phyloP scores from a whole-genome alignment of 1,140 invertebrate species.

The Aleiodes sp. region DNA sequence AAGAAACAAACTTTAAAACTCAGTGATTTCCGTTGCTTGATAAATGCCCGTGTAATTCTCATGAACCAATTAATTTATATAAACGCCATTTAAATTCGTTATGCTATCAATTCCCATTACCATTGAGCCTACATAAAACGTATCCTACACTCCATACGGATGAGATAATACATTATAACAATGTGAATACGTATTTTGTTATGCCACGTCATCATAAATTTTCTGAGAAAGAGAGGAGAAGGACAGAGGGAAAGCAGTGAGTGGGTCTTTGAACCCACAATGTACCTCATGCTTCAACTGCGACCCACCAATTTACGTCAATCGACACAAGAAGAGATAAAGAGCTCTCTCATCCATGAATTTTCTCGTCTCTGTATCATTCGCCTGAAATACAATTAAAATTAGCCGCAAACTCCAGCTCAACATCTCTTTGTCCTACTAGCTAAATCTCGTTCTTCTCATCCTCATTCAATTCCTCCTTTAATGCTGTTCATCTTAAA shows the following conservation, averaged over 20 bases:
- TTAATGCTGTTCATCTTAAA: no score
- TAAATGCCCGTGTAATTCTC: neutral
- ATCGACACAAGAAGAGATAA: slow-evolving; percentile 35
- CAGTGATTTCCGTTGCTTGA: no score
- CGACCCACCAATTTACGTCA: slow-evolving; percentile 45
- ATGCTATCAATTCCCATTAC: neutral
- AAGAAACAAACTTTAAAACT: no score
- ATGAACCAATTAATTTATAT: neutral
- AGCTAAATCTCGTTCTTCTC: no score
- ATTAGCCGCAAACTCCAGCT: slow-evolving; percentile 34
- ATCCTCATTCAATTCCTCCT: no score
- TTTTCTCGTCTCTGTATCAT: neutral
- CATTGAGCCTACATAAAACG: neutral
- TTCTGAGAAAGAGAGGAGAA: slow-evolving; percentile 30
- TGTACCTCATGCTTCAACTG: slow-evolving; percentile 40
- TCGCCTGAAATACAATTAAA: slow-evolving; percentile 35
- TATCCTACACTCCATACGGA: neutral
- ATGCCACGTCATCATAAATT: slow-evolving; percentile 11
- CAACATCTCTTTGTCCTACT: no score
- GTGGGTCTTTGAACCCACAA: slow-evolving; percentile 46
- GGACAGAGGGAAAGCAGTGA: no score
- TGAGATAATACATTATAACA: neutral
- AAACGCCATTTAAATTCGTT: no score
- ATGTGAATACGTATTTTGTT: neutral
- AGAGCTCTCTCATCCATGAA: neutral